Evolutionary conservation across 2,113 vertebrate genomes (phyloP).

Genomic region (Triplophysa rosa): DNA sequence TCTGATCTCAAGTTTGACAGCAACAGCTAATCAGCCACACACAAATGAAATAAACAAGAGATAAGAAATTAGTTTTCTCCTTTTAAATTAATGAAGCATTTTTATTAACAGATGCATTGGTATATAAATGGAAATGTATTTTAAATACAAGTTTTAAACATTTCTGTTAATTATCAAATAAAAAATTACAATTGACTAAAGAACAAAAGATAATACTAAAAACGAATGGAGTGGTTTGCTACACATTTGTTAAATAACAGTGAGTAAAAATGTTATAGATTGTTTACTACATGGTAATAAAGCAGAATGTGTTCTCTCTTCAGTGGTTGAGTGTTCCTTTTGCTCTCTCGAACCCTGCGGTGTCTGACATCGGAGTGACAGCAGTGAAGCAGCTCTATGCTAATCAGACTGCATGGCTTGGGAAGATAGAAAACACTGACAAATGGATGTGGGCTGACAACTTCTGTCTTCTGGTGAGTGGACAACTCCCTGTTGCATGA

Average conservation of each 20-base stretch:
- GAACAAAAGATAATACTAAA: not conserved
- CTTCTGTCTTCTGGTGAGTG: slow-evolving; percentile 89
- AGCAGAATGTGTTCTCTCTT: not conserved
- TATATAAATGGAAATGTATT: no score
- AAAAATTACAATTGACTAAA: not conserved
- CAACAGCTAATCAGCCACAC: not conserved
- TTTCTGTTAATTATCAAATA: no score
- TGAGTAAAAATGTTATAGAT: not conserved
- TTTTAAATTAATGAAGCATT: no score
- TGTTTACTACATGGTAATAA: not conserved
- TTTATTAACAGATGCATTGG: no score
- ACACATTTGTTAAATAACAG: no score
- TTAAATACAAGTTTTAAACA: no score
- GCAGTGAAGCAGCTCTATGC: slow-evolving; percentile 81
- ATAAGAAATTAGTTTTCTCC: no score
- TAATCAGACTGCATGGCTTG: slow-evolving; percentile 88
- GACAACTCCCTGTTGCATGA: not conserved
- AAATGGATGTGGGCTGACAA: slow-evolving; percentile 92
- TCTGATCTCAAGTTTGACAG: not conserved
- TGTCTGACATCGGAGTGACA: slow-evolving; percentile 88
- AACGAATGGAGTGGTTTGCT: not conserved
- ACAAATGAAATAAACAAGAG: not conserved
- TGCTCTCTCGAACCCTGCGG: slow-evolving; percentile 88
- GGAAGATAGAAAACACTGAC: slow-evolving; percentile 76
- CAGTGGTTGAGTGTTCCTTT: slow-evolving; percentile 98